Evolutionary conservation across 2,888 invertebrate genomes (phyloP), one percentile per base, ranked within the genome.

Genomic region (Patella depressa): DNA sequence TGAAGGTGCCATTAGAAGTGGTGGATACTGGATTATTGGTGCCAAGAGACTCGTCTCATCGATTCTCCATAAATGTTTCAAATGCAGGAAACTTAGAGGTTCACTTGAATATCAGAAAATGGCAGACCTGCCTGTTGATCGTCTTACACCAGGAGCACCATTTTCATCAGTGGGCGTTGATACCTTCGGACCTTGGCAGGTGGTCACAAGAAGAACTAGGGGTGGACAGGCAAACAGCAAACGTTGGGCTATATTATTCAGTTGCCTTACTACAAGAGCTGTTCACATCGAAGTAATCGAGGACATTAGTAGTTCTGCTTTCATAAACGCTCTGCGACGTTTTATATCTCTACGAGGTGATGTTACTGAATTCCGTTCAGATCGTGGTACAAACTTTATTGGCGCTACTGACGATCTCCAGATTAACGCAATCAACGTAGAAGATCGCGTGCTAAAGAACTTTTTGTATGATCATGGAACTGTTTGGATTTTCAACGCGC

Each of bases 351-450:
- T 76, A 76, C 45, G 80, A 12, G 81, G 80, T 11, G 78, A 78
- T 4, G 81, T 79, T 11, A 75, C 76, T 53, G 15, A 74, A 14
- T 72, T 80, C 29, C 69, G 81, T 12, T 83, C 83, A 11, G 83
- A 83, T 71, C 54, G 79, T 11, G 81, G 81, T 34, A 78, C 83
- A n/a, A 83, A 83, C 45, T 83, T 83, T 78, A 78, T 82, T n/a
- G 83, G 80, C 14, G 78, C 82, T 12, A 78, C 77, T 17, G 79
- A 78, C 57, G 55, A 80, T 14, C 53, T 82, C 2, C 29, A 53
- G 1, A 76, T 79, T n/a, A 70, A 83, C 19, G 55, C 75, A 0
- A 73, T 81, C 2, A 80, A 82, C 76, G 80, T 80, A 12, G 83
- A 82, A 69, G 76, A 82, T 24, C 65, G 53, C 2, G 59, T 53